Conservation (phyloP, 2,797 vertebrate species). For the Falco concolor region DNA sequence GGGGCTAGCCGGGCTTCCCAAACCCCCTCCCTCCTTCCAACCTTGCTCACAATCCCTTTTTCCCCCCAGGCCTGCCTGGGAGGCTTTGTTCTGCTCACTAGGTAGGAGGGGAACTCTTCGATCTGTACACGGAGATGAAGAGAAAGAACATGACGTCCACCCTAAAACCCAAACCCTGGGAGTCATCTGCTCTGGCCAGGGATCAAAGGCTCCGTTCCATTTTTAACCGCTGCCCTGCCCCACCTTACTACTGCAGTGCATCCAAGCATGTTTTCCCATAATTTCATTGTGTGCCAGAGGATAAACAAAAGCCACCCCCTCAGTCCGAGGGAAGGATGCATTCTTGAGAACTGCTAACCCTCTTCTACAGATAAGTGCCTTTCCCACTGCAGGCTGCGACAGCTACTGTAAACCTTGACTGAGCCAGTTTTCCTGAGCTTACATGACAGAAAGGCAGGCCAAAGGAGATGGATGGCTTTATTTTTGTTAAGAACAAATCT, state of each 20-base stretch:
- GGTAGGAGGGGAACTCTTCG: constrained; percentile 24
- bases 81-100: not conserved
- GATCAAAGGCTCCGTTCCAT: constrained; percentile 79
- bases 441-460: constrained; percentile 33
- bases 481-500: constrained; percentile 65
- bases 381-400: constrained; percentile 45
- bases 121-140: constrained; percentile 12
- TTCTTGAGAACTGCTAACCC: constrained; percentile 59
- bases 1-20: not conserved
- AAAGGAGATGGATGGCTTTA: constrained; percentile 70
- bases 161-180: constrained; percentile 49
- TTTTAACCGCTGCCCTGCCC: constrained; percentile 73
- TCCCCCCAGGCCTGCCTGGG: not conserved
- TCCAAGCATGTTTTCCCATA: constrained; percentile 75
- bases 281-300: constrained; percentile 78
- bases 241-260: constrained; percentile 68
- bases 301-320: constrained; percentile 79
- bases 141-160: constrained; percentile 55
- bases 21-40: not conserved
- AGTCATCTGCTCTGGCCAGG: constrained; percentile 66
- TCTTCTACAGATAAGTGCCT: constrained; percentile 68
- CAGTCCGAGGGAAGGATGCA: constrained; percentile 69
- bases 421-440: constrained; percentile 64
- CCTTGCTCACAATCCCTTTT: not conserved
- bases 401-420: constrained; percentile 68